Evolutionary conservation across 2,888 invertebrate genomes (phyloP).

Genomic region (Anagyrus pseudococci): DNA sequence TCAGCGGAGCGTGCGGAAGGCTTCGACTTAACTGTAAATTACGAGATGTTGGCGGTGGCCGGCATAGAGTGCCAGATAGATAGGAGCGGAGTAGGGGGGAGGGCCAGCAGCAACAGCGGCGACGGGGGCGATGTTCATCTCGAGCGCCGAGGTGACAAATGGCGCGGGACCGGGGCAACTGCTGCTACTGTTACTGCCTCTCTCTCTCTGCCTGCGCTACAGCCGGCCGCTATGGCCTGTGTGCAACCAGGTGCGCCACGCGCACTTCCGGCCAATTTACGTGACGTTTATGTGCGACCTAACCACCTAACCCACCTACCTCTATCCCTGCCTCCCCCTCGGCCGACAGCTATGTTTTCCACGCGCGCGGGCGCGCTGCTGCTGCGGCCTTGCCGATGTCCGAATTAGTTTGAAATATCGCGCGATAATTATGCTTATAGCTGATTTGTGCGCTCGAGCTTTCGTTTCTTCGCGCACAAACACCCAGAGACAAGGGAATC

Average conservation of each 20-base stretch:
- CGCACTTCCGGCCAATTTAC: constrained; percentile 44
- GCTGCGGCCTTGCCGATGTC: not conserved
- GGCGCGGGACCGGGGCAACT: constrained; percentile 1
- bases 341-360: too few species aligned
- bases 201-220: too few species aligned
- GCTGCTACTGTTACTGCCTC: too few species aligned
- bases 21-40: constrained; percentile 32
- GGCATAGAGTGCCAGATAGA: too few species aligned
- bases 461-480: too few species aligned
- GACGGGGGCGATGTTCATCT: too few species aligned
- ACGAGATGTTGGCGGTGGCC: constrained; percentile 26
- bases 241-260: constrained; percentile 31
- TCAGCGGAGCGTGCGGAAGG: not conserved
- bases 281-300: constrained; percentile 38
- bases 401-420: constrained; percentile 32
- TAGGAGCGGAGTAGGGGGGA: too few species aligned
- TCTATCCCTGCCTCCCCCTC: not conserved
- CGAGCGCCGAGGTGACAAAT: constrained; percentile 27
- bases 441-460: too few species aligned
- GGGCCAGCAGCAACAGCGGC: too few species aligned
- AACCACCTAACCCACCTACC: too few species aligned
- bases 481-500: too few species aligned
- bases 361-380: not conserved
- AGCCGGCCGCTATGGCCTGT: not conserved
- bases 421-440: constrained; percentile 29